Conservation (phyloP, 2,888 invertebrate species). For the Aleiodes testaceus region DNA sequence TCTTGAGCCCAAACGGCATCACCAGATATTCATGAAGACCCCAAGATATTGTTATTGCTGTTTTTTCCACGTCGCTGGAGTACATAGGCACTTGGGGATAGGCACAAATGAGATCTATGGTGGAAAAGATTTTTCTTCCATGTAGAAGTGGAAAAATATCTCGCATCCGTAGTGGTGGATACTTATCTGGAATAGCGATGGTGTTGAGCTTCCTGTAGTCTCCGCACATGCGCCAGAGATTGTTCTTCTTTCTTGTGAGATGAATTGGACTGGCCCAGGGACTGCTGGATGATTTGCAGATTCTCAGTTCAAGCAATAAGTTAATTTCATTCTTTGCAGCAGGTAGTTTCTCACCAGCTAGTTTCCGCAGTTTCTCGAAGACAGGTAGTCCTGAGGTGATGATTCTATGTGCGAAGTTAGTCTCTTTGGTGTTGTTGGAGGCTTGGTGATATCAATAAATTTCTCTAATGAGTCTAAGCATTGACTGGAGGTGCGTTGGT, state of each 20-base stretch:
- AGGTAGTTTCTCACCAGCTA: too few species aligned
- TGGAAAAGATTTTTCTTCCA: constrained; percentile 50
- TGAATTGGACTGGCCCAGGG: constrained; percentile 55
- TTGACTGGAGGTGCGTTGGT: too few species aligned
- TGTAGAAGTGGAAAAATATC: constrained; percentile 39
- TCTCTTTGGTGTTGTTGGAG: too few species aligned
- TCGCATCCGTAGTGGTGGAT: constrained; percentile 58
- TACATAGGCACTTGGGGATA: constrained; percentile 56
- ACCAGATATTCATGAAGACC: constrained; percentile 59
- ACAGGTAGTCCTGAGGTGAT: too few species aligned
- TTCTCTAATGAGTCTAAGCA: too few species aligned
- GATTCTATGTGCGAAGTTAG: too few species aligned
- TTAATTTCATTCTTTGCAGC: too few species aligned
- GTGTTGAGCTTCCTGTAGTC: constrained; percentile 59
- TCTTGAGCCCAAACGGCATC: constrained; percentile 64
- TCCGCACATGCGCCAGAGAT: constrained; percentile 56
- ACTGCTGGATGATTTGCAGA: constrained; percentile 68
- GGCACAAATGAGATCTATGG: constrained; percentile 50
- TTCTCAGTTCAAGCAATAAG: constrained; percentile 63
- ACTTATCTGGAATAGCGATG: constrained; percentile 57
- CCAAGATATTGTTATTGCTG: constrained; percentile 54
- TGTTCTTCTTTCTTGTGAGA: constrained; percentile 58
- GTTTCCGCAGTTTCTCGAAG: too few species aligned
- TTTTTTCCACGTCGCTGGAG: constrained; percentile 27
- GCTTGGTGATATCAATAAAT: too few species aligned